A percentile compares a stretch with the other conserved stretches of the same genome.
These are phyloP conservation scores for Drosophila erecta DNA, from an alignment of 1,140 invertebrate genomes.

Conservation along the genomic window DNA sequence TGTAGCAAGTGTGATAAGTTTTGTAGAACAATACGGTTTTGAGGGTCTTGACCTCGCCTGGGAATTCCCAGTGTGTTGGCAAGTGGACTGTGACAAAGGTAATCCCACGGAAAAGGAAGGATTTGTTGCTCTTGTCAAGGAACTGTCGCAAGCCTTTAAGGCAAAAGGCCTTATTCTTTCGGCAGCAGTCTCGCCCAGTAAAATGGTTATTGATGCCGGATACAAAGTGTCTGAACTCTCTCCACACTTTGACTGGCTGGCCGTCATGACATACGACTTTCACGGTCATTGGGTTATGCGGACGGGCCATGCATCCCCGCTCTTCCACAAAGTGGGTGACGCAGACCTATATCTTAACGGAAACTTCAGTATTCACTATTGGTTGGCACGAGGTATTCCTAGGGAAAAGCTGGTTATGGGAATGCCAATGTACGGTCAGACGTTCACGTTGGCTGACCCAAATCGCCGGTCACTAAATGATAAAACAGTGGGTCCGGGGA, in stretches of 20 bases:
- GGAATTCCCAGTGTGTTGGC: constrained; percentile 91
- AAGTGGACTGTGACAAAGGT: constrained; percentile 92
- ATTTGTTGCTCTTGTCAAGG: constrained; percentile 89
- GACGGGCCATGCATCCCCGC: constrained; percentile 94
- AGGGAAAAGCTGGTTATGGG: constrained; percentile 91
- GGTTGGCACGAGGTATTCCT: constrained; percentile 91
- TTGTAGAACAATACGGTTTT: constrained; percentile 92
- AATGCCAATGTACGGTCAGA: constrained; percentile 93
- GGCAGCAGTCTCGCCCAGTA: constrained; percentile 93
- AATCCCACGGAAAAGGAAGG: constrained; percentile 90
- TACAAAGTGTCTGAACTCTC: constrained; percentile 91
- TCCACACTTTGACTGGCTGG: constrained; percentile 93
- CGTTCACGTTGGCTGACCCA: constrained; percentile 89
- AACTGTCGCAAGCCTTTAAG: constrained; percentile 89
- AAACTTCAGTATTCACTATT: constrained; percentile 93
- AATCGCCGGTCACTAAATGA: constrained; percentile 88
- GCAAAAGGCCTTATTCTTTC: constrained; percentile 90
- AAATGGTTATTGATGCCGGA: constrained; percentile 91
- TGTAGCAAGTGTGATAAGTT: constrained; percentile 89
- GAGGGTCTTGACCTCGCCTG: constrained; percentile 95
- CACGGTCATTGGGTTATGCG: constrained; percentile 96
- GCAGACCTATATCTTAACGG: constrained; percentile 91
- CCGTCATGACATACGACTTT: constrained; percentile 96
- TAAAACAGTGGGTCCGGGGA: constrained; percentile 89
- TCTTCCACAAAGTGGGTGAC: constrained; percentile 91